A percentile compares a stretch with the other conserved stretches of the same genome.
Evolutionary conservation across 35 echinoderm and acorn worm genomes (phyloP).

Genomic region (Ptychodera flava): DNA sequence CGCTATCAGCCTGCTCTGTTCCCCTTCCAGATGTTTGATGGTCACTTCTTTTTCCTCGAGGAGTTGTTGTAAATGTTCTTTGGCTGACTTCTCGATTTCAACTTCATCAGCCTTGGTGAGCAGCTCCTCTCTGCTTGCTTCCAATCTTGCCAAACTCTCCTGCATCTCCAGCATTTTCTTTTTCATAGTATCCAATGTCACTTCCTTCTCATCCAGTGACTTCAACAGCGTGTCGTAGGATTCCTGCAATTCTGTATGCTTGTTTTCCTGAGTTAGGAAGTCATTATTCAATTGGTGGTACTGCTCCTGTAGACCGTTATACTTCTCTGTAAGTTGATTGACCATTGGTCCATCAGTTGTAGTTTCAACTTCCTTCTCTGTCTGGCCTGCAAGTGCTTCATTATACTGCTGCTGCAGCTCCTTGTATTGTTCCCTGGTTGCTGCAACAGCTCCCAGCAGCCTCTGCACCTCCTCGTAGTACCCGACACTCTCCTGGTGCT

Average conservation of each 20-base stretch:
- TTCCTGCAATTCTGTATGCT: not conserved
- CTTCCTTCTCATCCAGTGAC: not conserved
- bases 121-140: not conserved
- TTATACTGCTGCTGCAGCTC: conserved; percentile 44
- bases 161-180: not conserved
- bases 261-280: not conserved
- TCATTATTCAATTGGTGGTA: not conserved
- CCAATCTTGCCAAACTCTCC: not conserved
- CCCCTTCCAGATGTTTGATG: not conserved
- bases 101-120: not conserved
- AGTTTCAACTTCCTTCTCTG: conserved; percentile 18
- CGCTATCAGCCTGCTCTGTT: not conserved
- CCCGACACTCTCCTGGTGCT: conserved; percentile 92
- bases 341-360: not conserved
- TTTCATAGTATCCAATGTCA: not conserved
- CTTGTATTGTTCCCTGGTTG: conserved; percentile 50
- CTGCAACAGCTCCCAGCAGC: conserved; percentile 57
- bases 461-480: conserved; percentile 99
- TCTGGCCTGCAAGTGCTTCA: conserved; percentile 27
- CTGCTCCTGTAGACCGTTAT: not conserved
- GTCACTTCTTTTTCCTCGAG: not conserved
- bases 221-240: not conserved
- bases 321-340: not conserved
- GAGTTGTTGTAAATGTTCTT: not conserved
- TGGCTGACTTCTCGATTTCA: not conserved